A percentile compares a stretch with the other conserved stretches of the same genome.
Evolutionary conservation across 2,888 invertebrate genomes (phyloP).

Genomic region (Euproctis similis): DNA sequence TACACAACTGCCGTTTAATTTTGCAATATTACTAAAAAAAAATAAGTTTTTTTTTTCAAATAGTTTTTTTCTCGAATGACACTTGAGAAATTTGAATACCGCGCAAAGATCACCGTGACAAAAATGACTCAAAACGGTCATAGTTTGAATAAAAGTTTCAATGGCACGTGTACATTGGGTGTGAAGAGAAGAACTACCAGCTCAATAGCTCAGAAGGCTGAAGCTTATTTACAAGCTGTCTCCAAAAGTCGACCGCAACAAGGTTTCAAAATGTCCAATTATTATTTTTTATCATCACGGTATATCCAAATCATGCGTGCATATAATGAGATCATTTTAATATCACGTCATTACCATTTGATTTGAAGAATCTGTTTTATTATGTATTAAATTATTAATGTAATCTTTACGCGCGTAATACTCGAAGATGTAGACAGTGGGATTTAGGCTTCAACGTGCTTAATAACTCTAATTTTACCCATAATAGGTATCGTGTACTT

Average conservation of each 20-base stretch:
- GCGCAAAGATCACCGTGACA: conserved; percentile 46
- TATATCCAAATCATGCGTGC: no score
- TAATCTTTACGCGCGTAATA: no score
- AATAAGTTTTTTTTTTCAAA: not conserved
- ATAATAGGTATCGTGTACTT: no score
- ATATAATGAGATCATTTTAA: no score
- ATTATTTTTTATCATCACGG: no score
- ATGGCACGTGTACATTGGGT: conserved; percentile 45
- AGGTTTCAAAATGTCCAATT: no score
- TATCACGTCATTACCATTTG: no score
- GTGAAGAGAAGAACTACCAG: conserved; percentile 42
- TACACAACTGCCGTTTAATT: conserved; percentile 16
- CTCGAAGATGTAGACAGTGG: no score
- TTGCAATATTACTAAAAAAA: conserved; percentile 2
- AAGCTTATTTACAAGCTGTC: conserved; percentile 59
- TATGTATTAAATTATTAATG: no score
- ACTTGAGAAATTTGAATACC: conserved; percentile 45
- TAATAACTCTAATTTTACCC: no score
- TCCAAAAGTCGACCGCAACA: conserved; percentile 40
- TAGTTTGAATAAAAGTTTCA: conserved; percentile 43
- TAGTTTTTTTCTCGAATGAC: conserved; percentile 30
- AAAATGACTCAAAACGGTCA: conserved; percentile 48
- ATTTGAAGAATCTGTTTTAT: no score
- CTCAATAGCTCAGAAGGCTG: conserved; percentile 51
- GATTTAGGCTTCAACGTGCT: no score